Percentiles rank a stretch among this genome's conserved stretches.
phyloP scores from a whole-genome alignment of 2,113 vertebrate species.

The Neodon shergylaensis region DNA sequence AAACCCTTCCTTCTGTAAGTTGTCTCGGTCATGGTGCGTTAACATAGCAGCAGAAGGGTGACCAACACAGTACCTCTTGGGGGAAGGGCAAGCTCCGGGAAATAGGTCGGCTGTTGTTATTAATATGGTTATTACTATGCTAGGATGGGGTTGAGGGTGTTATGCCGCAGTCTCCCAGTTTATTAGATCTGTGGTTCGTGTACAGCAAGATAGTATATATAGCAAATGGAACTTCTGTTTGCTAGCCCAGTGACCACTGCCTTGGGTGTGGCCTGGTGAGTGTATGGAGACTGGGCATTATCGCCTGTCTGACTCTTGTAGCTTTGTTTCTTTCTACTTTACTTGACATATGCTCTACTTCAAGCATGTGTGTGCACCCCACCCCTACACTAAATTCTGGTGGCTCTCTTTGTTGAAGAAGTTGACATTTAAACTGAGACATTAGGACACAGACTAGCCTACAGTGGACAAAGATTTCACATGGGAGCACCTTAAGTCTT shows the following conservation, averaged over 20 bases:
- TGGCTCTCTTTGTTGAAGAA: background rate
- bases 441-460: background rate
- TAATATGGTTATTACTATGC: background rate
- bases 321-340: background rate
- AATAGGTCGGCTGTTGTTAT: background rate
- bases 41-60: background rate
- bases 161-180: background rate
- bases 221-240: background rate
- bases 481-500: background rate
- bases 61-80: background rate
- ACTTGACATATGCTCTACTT: background rate
- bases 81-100: background rate
- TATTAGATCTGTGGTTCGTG: background rate
- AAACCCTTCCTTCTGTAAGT: background rate
- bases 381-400: background rate
- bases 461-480: background rate
- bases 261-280: background rate
- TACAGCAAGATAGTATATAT: background rate
- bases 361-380: background rate
- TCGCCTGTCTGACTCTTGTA: background rate
- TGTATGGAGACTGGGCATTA: background rate
- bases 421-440: background rate
- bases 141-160: background rate
- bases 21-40: background rate
- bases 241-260: background rate